Percentiles rank a stretch among this genome's conserved stretches.
phyloP scores from a whole-genome alignment of 2,797 vertebrate species.

The Dromococcyx pavoninus region DNA sequence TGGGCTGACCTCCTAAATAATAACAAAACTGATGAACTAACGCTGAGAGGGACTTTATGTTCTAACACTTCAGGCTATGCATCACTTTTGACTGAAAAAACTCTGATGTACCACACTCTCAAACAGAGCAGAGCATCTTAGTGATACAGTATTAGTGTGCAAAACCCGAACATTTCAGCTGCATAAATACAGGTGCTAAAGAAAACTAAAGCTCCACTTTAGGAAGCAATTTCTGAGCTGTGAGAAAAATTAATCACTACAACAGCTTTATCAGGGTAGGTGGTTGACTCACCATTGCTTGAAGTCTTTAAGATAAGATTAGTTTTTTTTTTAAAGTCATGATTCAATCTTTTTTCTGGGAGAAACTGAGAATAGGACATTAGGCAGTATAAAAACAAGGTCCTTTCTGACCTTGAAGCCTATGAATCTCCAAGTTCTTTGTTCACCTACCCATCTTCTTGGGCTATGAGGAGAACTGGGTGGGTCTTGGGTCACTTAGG shows the following conservation, averaged over 20 bases:
- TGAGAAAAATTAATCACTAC: constrained; percentile 63
- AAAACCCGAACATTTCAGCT: neutral
- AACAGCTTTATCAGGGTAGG: constrained; percentile 66
- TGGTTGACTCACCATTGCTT: constrained; percentile 65
- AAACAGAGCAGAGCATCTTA: neutral
- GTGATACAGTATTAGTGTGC: neutral
- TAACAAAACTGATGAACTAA: neutral
- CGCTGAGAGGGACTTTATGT: neutral
- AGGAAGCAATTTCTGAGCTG: constrained; percentile 59
- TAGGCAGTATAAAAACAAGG: neutral
- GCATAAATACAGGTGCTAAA: constrained; percentile 39
- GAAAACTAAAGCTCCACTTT: constrained; percentile 57
- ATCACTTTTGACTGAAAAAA: neutral
- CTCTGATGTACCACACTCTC: neutral
- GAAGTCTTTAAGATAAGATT: constrained; percentile 63
- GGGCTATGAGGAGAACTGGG: neutral
- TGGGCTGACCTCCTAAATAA: neutral
- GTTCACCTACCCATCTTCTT: neutral
- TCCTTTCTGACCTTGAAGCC: constrained; percentile 24
- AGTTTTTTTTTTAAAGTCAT: constrained; percentile 7
- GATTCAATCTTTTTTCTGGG: constrained; percentile 46
- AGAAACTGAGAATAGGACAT: constrained; percentile 13
- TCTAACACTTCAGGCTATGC: neutral
- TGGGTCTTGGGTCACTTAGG: neutral
- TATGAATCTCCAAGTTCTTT: neutral